Evolutionary conservation across 1,140 invertebrate species (phyloP).

Genomic region (Varroa destructor): DNA sequence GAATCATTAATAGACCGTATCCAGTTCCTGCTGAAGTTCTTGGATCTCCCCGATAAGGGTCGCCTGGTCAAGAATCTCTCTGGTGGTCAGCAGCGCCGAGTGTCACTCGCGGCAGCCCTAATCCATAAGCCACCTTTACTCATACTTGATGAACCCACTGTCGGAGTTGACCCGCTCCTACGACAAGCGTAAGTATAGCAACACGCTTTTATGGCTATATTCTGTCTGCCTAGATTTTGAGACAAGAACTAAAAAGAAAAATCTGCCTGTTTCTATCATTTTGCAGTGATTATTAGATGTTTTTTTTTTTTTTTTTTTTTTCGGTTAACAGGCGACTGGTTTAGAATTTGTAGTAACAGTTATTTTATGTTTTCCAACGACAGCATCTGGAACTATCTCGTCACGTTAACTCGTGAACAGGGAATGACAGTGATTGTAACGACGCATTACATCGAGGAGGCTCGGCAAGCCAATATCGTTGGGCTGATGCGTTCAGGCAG

Average conservation of each 20-base stretch:
- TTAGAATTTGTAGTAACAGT: neutral
- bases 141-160: conserved; percentile 53
- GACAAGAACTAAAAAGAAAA: too few relatives aligned
- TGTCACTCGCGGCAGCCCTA: conserved; percentile 43
- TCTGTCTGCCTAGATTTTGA: neutral
- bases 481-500: conserved; percentile 83
- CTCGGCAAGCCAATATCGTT: conserved; percentile 70
- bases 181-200: conserved; percentile 57
- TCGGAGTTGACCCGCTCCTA: conserved; percentile 76
- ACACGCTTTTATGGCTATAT: neutral
- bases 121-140: conserved; percentile 44
- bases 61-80: conserved; percentile 67
- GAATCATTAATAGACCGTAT: conserved; percentile 62
- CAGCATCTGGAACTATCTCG: conserved; percentile 81
- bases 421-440: conserved; percentile 82
- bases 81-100: conserved; percentile 44
- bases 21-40: conserved; percentile 72
- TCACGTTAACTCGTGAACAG: conserved; percentile 62
- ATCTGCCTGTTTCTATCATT: neutral
- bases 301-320: neutral
- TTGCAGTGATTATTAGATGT: neutral
- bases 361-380: conserved; percentile 36
- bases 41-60: conserved; percentile 69
- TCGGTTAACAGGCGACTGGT: neutral
- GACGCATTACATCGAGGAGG: conserved; percentile 86